Percentiles rank a stretch among this genome's conserved stretches.
Conservation (phyloP, 2,888 invertebrate species). For the Ophion costatus region DNA sequence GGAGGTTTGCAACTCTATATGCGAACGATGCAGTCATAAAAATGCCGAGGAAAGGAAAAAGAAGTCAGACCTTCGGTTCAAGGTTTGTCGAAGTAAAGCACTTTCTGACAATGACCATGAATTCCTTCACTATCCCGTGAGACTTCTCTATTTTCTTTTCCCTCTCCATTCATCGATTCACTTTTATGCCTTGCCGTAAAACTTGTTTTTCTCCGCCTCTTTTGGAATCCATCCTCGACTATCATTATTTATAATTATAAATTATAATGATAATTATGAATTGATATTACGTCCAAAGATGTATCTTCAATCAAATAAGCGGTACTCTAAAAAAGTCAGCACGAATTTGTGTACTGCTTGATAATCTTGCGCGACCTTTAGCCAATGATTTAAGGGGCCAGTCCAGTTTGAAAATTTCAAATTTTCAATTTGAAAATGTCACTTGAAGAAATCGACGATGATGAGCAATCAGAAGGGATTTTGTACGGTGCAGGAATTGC, state of each 20-base stretch:
- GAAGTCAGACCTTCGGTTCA: conserved; percentile 60
- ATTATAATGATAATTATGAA: neutral
- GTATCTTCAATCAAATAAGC: neutral
- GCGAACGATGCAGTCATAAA: conserved; percentile 58
- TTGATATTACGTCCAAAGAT: neutral
- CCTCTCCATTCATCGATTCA: neutral
- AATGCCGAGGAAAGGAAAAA: conserved; percentile 39
- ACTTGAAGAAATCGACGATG: no score
- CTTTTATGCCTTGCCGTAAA: neutral
- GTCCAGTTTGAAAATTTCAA: no score
- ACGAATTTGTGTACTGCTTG: no score
- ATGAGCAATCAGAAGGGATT: no score
- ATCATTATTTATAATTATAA: neutral
- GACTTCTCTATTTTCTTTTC: neutral
- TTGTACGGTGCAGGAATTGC: no score
- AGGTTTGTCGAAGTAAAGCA: conserved; percentile 48
- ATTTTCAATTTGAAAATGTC: no score
- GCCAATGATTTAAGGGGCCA: no score
- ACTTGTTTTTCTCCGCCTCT: neutral
- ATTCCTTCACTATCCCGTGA: conserved; percentile 42
- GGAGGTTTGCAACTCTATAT: conserved; percentile 37
- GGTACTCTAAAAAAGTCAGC: no score
- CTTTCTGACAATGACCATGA: conserved; percentile 61
- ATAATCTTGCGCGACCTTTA: no score
- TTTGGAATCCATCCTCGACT: neutral